Evolutionary conservation across 2,888 invertebrate species (phyloP).

Genomic region (Phortica okadai): DNA sequence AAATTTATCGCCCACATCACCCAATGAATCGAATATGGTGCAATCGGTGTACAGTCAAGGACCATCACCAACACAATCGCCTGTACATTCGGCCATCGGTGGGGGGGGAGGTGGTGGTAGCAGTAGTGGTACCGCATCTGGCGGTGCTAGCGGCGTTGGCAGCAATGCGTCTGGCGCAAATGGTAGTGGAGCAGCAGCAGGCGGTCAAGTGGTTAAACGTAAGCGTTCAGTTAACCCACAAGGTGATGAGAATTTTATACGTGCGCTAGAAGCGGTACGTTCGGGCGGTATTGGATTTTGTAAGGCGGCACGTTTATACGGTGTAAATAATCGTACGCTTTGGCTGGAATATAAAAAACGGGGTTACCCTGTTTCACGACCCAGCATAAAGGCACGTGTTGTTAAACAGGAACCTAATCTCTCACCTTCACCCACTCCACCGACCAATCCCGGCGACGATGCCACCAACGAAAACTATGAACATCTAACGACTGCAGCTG

Average conservation of each 20-base stretch:
- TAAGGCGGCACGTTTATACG: slow-evolving; percentile 89
- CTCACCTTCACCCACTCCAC: slow-evolving; percentile 79
- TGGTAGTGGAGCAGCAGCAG: slow-evolving; percentile 42
- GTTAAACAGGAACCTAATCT: slow-evolving; percentile 81
- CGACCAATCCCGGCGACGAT: slow-evolving; percentile 75
- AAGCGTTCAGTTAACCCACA: slow-evolving; percentile 88
- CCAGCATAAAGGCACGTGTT: slow-evolving; percentile 86
- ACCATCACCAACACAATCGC: slow-evolving; percentile 76
- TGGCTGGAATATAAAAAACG: slow-evolving; percentile 92
- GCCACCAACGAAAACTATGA: slow-evolving; percentile 75
- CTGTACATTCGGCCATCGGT: slow-evolving; percentile 71
- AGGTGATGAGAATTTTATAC: slow-evolving; percentile 88
- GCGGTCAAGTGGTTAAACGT: slow-evolving; percentile 78
- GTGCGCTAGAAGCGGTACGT: slow-evolving; percentile 88
- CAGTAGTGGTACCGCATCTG: slow-evolving; percentile 65
- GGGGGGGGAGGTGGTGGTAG: slow-evolving; percentile 72
- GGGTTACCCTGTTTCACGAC: slow-evolving; percentile 88
- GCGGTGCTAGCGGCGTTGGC: slow-evolving; percentile 51
- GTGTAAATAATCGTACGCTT: slow-evolving; percentile 89
- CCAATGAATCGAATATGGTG: slow-evolving; percentile 79
- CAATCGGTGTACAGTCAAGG: slow-evolving; percentile 78
- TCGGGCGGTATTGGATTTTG: slow-evolving; percentile 91
- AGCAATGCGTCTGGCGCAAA: slow-evolving; percentile 48
- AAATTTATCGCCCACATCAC: slow-evolving; percentile 79
- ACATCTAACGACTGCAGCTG: slow-evolving; percentile 72